Conservation (phyloP, 2,888 invertebrate species). For the Andrena camellia region DNA sequence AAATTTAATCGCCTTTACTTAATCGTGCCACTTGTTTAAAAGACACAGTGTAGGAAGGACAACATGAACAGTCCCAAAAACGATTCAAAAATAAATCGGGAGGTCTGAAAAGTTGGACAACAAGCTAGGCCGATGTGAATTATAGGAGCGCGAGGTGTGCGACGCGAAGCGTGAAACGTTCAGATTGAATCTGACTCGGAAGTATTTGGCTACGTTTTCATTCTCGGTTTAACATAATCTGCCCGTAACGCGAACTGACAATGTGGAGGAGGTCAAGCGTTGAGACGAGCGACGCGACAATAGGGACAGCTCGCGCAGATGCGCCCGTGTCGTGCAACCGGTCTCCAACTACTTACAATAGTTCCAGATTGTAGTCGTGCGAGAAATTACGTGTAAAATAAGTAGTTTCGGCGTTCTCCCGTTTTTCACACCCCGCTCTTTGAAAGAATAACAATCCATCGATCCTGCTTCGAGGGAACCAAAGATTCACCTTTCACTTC, state of each 20-base stretch:
- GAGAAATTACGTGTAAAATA: conserved; percentile 42
- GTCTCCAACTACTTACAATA: conserved; percentile 23
- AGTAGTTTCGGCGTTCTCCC: conserved; percentile 34
- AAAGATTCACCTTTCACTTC: background rate
- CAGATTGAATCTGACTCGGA: conserved; percentile 23
- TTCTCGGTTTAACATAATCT: conserved; percentile 50
- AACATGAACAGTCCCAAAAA: conserved; percentile 14
- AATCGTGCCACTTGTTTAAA: background rate
- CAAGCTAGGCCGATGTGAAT: conserved; percentile 7
- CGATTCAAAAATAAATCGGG: background rate
- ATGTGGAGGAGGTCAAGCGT: conserved; percentile 25
- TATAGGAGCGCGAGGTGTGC: conserved; percentile 12
- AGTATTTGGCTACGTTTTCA: conserved; percentile 29
- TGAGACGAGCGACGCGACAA: conserved; percentile 22
- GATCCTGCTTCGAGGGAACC: background rate
- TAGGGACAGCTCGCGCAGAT: conserved; percentile 3
- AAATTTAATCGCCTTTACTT: background rate
- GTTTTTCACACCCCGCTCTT: background rate
- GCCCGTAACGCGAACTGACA: conserved; percentile 6
- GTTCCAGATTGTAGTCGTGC: conserved; percentile 29
- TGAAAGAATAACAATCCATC: background rate
- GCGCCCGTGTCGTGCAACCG: conserved; percentile 36
- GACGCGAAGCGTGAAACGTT: conserved; percentile 15
- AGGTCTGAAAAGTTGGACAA: background rate
- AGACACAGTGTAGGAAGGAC: background rate